A percentile compares a stretch with the other conserved stretches of the same genome.
Evolutionary conservation across 2,113 vertebrate genomes (phyloP).

Genomic region (Esox niger): DNA sequence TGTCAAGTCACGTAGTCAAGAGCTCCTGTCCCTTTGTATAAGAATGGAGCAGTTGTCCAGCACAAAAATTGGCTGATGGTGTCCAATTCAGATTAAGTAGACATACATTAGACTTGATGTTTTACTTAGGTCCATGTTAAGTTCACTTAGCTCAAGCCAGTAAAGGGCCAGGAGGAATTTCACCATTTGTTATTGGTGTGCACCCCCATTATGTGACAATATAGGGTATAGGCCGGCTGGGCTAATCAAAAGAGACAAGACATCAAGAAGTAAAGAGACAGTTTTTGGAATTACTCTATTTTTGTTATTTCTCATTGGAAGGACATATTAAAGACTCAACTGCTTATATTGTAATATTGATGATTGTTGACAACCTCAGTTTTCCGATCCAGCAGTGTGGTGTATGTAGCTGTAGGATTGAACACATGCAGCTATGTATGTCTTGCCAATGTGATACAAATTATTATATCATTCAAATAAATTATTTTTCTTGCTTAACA

Average conservation of each 20-base stretch:
- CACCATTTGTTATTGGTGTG: too few relatives aligned
- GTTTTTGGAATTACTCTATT: constrained; percentile 66
- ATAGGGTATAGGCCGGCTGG: neutral
- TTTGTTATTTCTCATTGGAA: constrained; percentile 63
- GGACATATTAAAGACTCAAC: constrained; percentile 66
- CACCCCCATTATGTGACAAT: too few relatives aligned
- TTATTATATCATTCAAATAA: constrained; percentile 71
- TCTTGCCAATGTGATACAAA: constrained; percentile 58
- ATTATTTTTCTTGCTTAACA: constrained; percentile 71
- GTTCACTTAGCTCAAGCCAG: too few relatives aligned
- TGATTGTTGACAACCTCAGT: constrained; percentile 39
- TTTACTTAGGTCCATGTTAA: too few relatives aligned
- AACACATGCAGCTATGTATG: constrained; percentile 37
- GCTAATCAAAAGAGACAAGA: constrained; percentile 17
- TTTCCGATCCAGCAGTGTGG: constrained; percentile 50
- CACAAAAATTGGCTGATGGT: neutral
- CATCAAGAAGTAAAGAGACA: too few relatives aligned
- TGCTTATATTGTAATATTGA: constrained; percentile 37
- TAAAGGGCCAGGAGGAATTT: too few relatives aligned
- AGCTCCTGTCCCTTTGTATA: too few relatives aligned
- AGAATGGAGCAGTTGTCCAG: neutral
- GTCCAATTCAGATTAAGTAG: too few relatives aligned
- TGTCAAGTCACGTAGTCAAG: too few relatives aligned
- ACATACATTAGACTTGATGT: too few relatives aligned
- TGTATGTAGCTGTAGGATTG: constrained; percentile 36